These are phyloP conservation scores for Drosophila mulleri DNA, from an alignment of 2,888 invertebrate genomes.

Conservation along the genomic window DNA sequence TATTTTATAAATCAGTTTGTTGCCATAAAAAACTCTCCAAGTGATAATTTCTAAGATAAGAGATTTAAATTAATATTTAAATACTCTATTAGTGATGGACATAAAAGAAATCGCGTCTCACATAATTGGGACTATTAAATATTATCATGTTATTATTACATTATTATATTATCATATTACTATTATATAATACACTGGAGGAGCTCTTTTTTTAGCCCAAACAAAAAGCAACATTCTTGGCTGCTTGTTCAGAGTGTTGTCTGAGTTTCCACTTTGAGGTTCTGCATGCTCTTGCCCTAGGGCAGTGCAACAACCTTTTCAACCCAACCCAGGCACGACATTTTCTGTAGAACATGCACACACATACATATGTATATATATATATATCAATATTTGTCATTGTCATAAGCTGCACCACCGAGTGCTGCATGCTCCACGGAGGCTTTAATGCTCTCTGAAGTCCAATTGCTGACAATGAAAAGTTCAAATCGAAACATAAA, in stretches of 20 bases:
- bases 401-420: slow-evolving; percentile 17
- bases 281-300: slow-evolving; percentile 1
- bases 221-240: slow-evolving; percentile 1
- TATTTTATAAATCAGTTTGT: no score
- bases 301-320: slow-evolving; percentile 39
- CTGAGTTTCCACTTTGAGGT: background rate
- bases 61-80: no score
- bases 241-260: background rate
- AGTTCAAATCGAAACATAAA: slow-evolving; percentile 60
- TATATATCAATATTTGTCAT: slow-evolving; percentile 40
- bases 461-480: slow-evolving; percentile 73
- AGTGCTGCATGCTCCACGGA: slow-evolving; percentile 8
- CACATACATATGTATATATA: background rate
- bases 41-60: no score
- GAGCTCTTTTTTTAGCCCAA: background rate
- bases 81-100: no score
- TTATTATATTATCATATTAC: no score
- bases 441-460: slow-evolving; percentile 24
- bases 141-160: no score
- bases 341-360: slow-evolving; percentile 14
- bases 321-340: slow-evolving; percentile 1
- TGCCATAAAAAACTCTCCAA: background rate
- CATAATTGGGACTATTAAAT: no score
- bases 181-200: background rate
- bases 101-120: no score